These are phyloP conservation scores for Drosophila erecta DNA, from an alignment of 1,140 invertebrate genomes.

Conservation along the genomic window DNA sequence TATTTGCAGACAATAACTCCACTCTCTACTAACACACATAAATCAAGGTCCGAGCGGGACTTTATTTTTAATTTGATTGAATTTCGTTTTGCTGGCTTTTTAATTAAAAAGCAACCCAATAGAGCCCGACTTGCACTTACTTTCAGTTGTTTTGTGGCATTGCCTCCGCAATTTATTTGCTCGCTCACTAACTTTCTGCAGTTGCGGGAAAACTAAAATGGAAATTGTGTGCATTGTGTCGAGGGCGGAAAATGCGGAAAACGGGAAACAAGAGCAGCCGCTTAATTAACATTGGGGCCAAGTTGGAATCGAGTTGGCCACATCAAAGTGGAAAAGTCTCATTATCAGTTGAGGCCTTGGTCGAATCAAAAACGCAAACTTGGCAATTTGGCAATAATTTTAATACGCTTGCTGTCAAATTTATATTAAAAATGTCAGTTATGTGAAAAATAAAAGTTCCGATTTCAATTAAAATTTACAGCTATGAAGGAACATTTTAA, in stretches of 20 bases:
- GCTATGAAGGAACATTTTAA: neutral
- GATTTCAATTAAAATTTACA: neutral
- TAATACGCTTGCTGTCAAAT: no score
- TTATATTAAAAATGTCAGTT: neutral
- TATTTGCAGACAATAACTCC: neutral
- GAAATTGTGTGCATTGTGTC: slow-evolving; percentile 39
- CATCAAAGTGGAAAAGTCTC: slow-evolving; percentile 4
- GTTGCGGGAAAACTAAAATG: slow-evolving; percentile 12
- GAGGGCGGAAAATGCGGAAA: neutral
- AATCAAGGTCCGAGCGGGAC: neutral
- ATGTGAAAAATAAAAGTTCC: no score
- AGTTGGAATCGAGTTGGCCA: slow-evolving; percentile 2
- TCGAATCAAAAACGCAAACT: no score
- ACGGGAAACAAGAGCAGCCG: slow-evolving; percentile 5
- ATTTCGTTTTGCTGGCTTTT: slow-evolving; percentile 9
- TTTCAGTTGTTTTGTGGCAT: slow-evolving; percentile 27
- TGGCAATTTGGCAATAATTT: no score
- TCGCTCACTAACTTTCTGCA: slow-evolving; percentile 13
- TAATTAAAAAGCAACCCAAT: slow-evolving; percentile 49
- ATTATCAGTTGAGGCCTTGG: slow-evolving; percentile 1
- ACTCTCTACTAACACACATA: neutral
- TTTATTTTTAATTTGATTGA: slow-evolving; percentile 18
- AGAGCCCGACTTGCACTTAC: slow-evolving; percentile 16
- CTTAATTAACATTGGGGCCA: slow-evolving; percentile 21
- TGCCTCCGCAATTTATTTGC: slow-evolving; percentile 32